Conservation (phyloP, 1,140 invertebrate species). For the Dendrolimus kikuchii region DNA sequence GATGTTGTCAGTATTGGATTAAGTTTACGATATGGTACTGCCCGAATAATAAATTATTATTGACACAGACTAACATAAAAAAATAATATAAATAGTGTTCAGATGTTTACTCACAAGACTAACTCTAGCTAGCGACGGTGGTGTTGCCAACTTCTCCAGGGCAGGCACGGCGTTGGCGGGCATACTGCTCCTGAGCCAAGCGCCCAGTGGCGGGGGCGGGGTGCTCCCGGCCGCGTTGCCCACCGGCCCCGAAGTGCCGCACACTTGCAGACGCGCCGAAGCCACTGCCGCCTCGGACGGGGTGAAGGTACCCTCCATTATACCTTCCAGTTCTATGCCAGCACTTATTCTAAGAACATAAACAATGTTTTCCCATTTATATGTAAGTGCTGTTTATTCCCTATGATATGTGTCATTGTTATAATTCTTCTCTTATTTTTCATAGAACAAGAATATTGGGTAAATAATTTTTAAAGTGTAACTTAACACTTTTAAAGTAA, state of each 20-base stretch:
- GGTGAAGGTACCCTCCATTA: conserved; percentile 23
- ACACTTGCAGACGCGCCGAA: conserved; percentile 34
- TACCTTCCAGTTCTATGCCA: conserved; percentile 32
- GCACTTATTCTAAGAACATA: conserved; percentile 31
- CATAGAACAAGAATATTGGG: no score
- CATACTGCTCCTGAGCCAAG: conserved; percentile 50
- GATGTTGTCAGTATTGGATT: no score
- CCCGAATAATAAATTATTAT: no score
- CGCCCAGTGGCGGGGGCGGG: conserved; percentile 29
- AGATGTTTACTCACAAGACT: conserved; percentile 30
- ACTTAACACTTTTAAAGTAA: no score
- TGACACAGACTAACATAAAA: no score
- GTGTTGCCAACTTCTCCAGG: conserved; percentile 30
- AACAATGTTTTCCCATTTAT: background rate
- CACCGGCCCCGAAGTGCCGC: conserved; percentile 25
- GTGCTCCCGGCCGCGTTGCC: conserved; percentile 23
- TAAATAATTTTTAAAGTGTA: no score
- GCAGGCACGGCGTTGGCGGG: conserved; percentile 37
- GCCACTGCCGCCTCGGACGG: conserved; percentile 33
- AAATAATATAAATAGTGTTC: no score
- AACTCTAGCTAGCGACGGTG: conserved; percentile 31
- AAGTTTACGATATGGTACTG: no score
- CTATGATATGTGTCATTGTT: no score
- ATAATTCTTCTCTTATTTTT: no score
- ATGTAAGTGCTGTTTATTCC: no score